Base-by-base conservation (phyloP, 2,888 invertebrate genomes). In the Sphecodes monilicornis region DNA sequence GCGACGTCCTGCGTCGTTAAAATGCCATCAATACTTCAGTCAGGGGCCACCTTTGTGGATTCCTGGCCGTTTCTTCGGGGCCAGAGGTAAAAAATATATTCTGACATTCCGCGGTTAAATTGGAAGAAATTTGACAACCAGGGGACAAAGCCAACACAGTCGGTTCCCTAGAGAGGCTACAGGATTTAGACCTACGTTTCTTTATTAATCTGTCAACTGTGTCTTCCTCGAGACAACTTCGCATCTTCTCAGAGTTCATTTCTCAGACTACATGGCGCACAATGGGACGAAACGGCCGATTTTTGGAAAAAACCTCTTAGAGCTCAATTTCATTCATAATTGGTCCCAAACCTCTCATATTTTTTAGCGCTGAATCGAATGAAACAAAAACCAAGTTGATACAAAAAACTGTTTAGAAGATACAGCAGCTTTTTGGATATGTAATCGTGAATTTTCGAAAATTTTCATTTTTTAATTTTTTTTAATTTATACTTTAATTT, bases 21-120 rank as follows among this genome's bases (percentile, higher is more conserved):
- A 88, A 86, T 85, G 75, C 80, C 88, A 82, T 87, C 82, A 80
- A 82, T 87, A 87, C 85, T 78, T 76, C 72, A 41, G 73, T 70
- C 75, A 39, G 32, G 64, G 60, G 29, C 54, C 41, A 18, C 16
- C 75, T 86, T 84, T 81, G 78, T 54, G 71, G 57, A 57, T 66
- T 60, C 13, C 18, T 26, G 50, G 22, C 32, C 57, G 22, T 60
- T 68, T 69, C 26, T 41, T 60, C 32, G 29, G 29, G n/a, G 26
- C 29, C 11, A 16, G 41, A 39, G 43, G 71, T 64, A 50, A 60
- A 57, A 60, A 57, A 84, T 82, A 75, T 72, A 69, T 76, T 82
- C 71, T 29, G 50, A 78, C 46, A 46, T 72, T 71, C 46, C 26
- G 32, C 16, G 36, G 46, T 41, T 8, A 46, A 70, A 60, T 76